Base-by-base conservation (phyloP, 2,888 invertebrate species). In the Acheta domesticus region DNA sequence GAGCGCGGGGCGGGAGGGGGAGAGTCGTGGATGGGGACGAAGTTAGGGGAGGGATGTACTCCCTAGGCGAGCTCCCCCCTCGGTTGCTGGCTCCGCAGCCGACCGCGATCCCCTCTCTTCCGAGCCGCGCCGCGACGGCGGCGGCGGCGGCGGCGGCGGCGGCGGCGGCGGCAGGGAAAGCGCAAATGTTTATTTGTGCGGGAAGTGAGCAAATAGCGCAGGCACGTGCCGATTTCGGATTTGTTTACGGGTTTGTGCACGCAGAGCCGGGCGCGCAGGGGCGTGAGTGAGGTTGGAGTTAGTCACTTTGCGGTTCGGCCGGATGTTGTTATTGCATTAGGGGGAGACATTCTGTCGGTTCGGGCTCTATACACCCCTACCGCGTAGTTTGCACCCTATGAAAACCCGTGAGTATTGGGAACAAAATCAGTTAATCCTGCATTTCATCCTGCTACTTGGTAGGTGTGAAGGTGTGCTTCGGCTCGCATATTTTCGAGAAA, bases 151-250 rank as follows among this genome's bases (percentile, higher is more conserved):
- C 12, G 50, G 19, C 50, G 12, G 12, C 23, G 19, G 50, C 19
- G 50, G 19, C 50, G 36, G 62, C 62, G 62, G 62, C 14, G 62
- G n/a, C 62, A 19, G 14, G 62, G 62, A 62, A 62, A 62, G 62
- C 14, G 62, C 62, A 62, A 62, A 62, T 62, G 62, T 62, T 62
- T 62, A n/a, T n/a, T 62, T n/a, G 62, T 1, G 62, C 62, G 62
- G 62, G 62, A n/a, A 62, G 62, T n/a, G 62, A 62, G 62, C 62
- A 62, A 62, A 62, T 62, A 62, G 62, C 62, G 62, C 12, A 62
- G 62, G 62, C 62, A 62, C 62, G 62, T 62, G 62, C n/a, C 62
- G 62, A 14, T 62, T n/a, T 62, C 16, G 62, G 62, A 62, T 62
- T 62, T 62, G 62, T 62, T 62, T 62, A 62, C 62, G 62, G 62